Base-by-base conservation (phyloP, 2,113 vertebrate genomes). In the Pheucticus melanocephalus region DNA sequence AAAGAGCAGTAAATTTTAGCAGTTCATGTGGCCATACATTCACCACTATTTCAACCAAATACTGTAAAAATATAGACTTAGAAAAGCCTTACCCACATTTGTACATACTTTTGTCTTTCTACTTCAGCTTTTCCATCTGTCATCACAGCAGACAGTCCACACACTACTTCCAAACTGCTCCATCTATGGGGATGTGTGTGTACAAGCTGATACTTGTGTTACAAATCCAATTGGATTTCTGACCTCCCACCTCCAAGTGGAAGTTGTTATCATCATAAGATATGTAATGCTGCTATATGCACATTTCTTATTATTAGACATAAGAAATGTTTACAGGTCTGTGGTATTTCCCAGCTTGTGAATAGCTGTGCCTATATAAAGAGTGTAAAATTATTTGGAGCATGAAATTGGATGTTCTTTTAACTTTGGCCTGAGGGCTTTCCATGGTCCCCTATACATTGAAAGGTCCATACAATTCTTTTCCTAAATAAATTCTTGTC, bases 341-440 rank as follows among this genome's bases (percentile, higher is more conserved):
- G 50, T 31, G 86, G 72, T 82, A 90, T 95, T 95, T 94, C 76
- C 84, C 39, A 23, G 20, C n/a, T 75, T 81, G 12, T 86, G 73
- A 56, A 56, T 73, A 89, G 82, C 40, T 71, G 35, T 80, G 84
- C 64, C 63, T 94, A 22, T 77, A 82, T 48, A 61, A 80, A 88
- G 75, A 89, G 86, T 73, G 66, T 85, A 88, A 94, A 80, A 90
- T 75, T 95, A 96, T 96, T 81, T 97, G 87, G 95, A 96, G 95
- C 95, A 93, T 95, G 91, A 96, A 97, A 97, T 96, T 94, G 31
- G 35, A 93, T 94, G 70, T 96, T 96, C 73, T 95, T 18, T 85
- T 82, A 85, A 63, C 76, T 83, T 84, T 92, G 73, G 54, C 94
- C 90, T 51, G 51, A 94, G 65, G 93, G 82, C 54, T 90, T 97